A percentile compares a stretch with the other conserved stretches of the same genome.
Evolutionary conservation across 2,797 vertebrate genomes (phyloP).

Genomic region (Antennarius maculatus): DNA sequence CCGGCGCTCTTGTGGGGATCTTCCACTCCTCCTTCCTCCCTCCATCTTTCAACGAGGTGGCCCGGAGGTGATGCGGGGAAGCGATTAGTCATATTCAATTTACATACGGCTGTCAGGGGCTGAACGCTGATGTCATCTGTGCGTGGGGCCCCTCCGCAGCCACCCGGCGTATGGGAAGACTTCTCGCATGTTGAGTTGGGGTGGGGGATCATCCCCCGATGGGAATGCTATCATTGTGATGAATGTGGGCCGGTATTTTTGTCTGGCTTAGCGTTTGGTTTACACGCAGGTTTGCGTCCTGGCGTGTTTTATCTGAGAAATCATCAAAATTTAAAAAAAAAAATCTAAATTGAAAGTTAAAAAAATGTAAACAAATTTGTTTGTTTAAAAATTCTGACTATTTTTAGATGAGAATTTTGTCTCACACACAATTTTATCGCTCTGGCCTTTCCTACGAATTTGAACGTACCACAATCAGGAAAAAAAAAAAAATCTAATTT

Average conservation of each 20-base stretch:
- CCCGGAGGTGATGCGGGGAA: slow-evolving; percentile 72
- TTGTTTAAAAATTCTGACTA: no score
- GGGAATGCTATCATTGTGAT: slow-evolving; percentile 52
- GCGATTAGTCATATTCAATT: slow-evolving; percentile 85
- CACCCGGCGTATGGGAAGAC: slow-evolving; percentile 70
- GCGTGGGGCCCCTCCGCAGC: slow-evolving; percentile 58
- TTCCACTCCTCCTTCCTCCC: slow-evolving; percentile 26
- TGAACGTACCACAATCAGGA: no score
- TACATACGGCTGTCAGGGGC: slow-evolving; percentile 81
- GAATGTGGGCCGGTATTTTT: slow-evolving; percentile 57
- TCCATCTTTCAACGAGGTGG: slow-evolving; percentile 72
- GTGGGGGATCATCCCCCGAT: slow-evolving; percentile 5
- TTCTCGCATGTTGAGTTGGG: slow-evolving; percentile 38
- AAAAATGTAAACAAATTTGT: no score
- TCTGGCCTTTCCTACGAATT: no score
- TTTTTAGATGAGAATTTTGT: no score
- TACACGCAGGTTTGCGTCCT: no score
- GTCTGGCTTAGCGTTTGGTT: slow-evolving; percentile 2
- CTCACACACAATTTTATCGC: no score
- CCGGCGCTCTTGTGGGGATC: slow-evolving; percentile 28
- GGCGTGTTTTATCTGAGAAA: no score
- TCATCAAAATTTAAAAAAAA: no score
- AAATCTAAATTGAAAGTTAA: no score
- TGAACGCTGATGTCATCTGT: slow-evolving; percentile 75
- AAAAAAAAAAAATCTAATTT: no score